Evolutionary conservation across 2,888 invertebrate species (phyloP).

Genomic region (Thereva unica): DNA sequence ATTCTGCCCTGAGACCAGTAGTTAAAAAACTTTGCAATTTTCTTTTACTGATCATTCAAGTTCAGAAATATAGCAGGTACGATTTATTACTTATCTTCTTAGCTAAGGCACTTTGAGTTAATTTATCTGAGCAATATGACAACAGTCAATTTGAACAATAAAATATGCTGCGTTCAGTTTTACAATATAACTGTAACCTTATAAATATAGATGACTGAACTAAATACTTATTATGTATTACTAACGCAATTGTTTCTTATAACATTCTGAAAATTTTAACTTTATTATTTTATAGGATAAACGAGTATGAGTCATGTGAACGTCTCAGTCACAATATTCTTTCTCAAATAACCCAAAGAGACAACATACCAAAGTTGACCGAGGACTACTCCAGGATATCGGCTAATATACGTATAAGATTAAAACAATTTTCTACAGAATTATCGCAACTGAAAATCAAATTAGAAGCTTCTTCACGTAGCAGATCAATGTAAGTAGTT

Average conservation of each 20-base stretch:
- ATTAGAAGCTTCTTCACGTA: slow-evolving; percentile 60
- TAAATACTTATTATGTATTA: too few relatives aligned
- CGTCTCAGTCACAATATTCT: slow-evolving; percentile 67
- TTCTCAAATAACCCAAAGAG: slow-evolving; percentile 64
- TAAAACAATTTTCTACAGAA: slow-evolving; percentile 67
- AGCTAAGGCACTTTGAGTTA: too few relatives aligned
- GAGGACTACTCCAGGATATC: slow-evolving; percentile 65
- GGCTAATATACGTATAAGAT: slow-evolving; percentile 62
- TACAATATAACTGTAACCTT: too few relatives aligned
- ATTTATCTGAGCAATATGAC: too few relatives aligned
- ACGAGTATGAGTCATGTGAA: slow-evolving; percentile 70
- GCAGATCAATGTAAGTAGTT: slow-evolving; percentile 50
- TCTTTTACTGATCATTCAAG: too few relatives aligned
- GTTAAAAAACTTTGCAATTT: too few relatives aligned
- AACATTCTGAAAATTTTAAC: slow-evolving; percentile 4
- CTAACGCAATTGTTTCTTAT: neutral
- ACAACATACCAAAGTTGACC: slow-evolving; percentile 61
- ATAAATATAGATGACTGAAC: too few relatives aligned
- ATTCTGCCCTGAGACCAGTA: too few relatives aligned
- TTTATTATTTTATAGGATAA: slow-evolving; percentile 59
- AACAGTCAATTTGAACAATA: too few relatives aligned
- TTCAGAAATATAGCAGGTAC: too few relatives aligned
- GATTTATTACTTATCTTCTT: too few relatives aligned
- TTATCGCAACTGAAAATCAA: slow-evolving; percentile 64
- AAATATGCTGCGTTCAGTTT: too few relatives aligned